A percentile compares a stretch with the other conserved stretches of the same genome.
phyloP scores from a whole-genome alignment of 2,797 vertebrate genomes.

The Meda fulgida region DNA sequence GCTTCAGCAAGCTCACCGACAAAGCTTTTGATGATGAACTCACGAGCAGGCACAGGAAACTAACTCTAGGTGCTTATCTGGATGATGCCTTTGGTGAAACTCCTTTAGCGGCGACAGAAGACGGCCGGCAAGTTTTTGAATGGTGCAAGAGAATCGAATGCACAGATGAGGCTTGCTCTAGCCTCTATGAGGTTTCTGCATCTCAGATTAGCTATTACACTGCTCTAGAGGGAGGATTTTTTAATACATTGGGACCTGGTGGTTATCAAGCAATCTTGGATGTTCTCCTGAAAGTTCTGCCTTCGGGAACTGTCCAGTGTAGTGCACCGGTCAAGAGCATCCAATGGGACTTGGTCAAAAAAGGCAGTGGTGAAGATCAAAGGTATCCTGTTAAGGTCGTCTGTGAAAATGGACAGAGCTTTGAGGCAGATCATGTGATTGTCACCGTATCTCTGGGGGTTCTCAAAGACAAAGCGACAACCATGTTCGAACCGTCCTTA shows the following conservation, averaged over 20 bases:
- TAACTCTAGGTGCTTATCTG: slow-evolving; percentile 68
- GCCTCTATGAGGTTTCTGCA: slow-evolving; percentile 71
- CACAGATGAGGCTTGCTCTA: slow-evolving; percentile 70
- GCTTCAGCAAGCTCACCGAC: slow-evolving; percentile 64
- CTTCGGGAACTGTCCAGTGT: slow-evolving; percentile 54
- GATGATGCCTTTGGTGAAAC: slow-evolving; percentile 63
- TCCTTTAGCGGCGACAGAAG: slow-evolving; percentile 43
- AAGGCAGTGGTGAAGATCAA: background rate
- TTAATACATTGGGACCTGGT: slow-evolving; percentile 66
- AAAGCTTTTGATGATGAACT: slow-evolving; percentile 65
- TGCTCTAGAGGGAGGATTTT: slow-evolving; percentile 68
- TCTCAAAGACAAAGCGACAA: slow-evolving; percentile 61
- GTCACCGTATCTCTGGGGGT: slow-evolving; percentile 69
- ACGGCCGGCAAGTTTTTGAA: slow-evolving; percentile 61
- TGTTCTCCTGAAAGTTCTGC: slow-evolving; percentile 59
- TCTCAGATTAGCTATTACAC: slow-evolving; percentile 64
- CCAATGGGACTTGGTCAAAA: slow-evolving; percentile 58
- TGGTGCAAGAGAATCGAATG: slow-evolving; percentile 73
- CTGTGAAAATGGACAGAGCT: slow-evolving; percentile 65
- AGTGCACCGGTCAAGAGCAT: slow-evolving; percentile 62
- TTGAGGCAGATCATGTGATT: slow-evolving; percentile 70
- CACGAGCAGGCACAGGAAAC: slow-evolving; percentile 47
- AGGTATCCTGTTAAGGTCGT: slow-evolving; percentile 57
- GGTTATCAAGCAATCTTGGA: slow-evolving; percentile 69
- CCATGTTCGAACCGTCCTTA: slow-evolving; percentile 66